Evolutionary conservation across 2,797 vertebrate genomes (phyloP).

Genomic region (Enteromius mattozi): DNA sequence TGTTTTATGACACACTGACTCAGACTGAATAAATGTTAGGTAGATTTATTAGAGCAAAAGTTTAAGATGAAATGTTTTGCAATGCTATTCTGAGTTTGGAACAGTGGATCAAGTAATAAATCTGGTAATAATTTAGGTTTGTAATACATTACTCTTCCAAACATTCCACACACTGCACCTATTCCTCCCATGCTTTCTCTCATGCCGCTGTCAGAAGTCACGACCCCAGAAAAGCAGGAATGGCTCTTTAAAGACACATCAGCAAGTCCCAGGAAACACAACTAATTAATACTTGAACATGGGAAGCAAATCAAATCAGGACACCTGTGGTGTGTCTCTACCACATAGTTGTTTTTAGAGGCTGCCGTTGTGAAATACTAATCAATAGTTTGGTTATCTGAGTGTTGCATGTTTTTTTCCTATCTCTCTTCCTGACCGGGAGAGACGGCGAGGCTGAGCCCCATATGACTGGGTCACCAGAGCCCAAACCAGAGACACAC

Average conservation of each 20-base stretch:
- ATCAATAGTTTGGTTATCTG: slow-evolving; percentile 61
- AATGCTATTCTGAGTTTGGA: slow-evolving; percentile 31
- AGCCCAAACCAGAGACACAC: slow-evolving; percentile 62
- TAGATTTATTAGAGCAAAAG: slow-evolving; percentile 44
- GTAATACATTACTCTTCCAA: slow-evolving; percentile 33
- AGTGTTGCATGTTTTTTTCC: slow-evolving; percentile 51
- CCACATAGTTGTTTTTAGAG: slow-evolving; percentile 42
- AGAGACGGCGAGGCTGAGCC: slow-evolving; percentile 53
- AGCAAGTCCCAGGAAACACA: slow-evolving; percentile 30
- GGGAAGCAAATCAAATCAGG: slow-evolving; percentile 21
- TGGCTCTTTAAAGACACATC: slow-evolving; percentile 32
- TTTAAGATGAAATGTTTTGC: slow-evolving; percentile 32
- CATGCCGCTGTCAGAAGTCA: slow-evolving; percentile 27
- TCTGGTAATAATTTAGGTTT: slow-evolving; percentile 34
- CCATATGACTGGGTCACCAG: slow-evolving; percentile 47
- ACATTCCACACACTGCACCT: slow-evolving; percentile 34
- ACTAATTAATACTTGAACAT: slow-evolving; percentile 37
- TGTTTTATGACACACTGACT: slow-evolving; percentile 37
- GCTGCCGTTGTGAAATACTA: slow-evolving; percentile 22
- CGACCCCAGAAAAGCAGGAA: slow-evolving; percentile 11
- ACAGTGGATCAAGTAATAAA: slow-evolving; percentile 23
- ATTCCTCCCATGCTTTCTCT: slow-evolving; percentile 43
- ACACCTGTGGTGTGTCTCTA: slow-evolving; percentile 47
- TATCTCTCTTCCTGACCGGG: slow-evolving; percentile 56
- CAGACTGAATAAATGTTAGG: background rate